These are phyloP conservation scores for Empis livida DNA, from an alignment of 2,888 invertebrate species.

Conservation along the genomic window DNA sequence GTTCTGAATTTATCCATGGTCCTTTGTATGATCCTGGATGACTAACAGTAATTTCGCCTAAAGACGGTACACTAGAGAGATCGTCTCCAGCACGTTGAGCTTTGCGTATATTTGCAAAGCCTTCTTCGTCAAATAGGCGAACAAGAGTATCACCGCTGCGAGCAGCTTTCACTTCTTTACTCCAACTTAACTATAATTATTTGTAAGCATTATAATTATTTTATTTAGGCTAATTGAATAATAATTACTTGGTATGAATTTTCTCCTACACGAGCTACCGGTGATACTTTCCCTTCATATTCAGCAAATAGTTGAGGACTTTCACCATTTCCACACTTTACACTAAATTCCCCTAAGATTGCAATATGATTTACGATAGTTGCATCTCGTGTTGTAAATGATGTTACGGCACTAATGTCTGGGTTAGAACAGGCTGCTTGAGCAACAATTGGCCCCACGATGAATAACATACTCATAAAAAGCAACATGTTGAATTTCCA, in stretches of 20 bases:
- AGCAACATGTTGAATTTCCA: no score
- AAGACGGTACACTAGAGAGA: constrained; percentile 46
- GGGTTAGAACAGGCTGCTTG: no score
- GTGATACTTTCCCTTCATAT: constrained; percentile 70
- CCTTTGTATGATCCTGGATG: constrained; percentile 78
- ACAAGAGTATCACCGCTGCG: constrained; percentile 69
- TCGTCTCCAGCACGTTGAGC: constrained; percentile 61
- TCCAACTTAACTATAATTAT: constrained; percentile 72
- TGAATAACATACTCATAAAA: no score
- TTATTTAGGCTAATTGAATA: neutral
- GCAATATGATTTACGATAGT: constrained; percentile 83
- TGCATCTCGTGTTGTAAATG: constrained; percentile 50
- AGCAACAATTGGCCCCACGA: no score
- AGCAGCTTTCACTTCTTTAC: constrained; percentile 72
- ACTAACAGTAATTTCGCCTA: constrained; percentile 53
- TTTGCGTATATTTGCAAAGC: constrained; percentile 74
- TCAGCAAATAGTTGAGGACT: constrained; percentile 77
- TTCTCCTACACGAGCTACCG: constrained; percentile 65
- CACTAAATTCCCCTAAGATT: constrained; percentile 77
- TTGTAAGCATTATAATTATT: constrained; percentile 5
- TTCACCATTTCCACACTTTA: constrained; percentile 62
- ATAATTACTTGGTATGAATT: constrained; percentile 70
- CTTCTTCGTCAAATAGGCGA: constrained; percentile 83
- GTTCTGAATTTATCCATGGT: constrained; percentile 86
- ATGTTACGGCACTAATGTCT: no score